Evolutionary conservation across 2,797 vertebrate genomes (phyloP).

Genomic region (Chloroceryle inda): DNA sequence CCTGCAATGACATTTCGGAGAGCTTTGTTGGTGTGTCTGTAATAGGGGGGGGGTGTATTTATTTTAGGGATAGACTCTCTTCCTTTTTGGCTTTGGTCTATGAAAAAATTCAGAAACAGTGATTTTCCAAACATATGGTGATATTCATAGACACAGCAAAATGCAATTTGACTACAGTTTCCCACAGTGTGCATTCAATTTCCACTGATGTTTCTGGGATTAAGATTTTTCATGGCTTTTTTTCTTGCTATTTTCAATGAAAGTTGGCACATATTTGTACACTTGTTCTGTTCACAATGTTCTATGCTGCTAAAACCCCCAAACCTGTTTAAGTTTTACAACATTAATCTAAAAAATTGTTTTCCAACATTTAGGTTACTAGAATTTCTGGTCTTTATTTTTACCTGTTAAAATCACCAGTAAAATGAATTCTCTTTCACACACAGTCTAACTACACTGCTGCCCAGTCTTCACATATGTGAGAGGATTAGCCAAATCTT

Average conservation of each 20-base stretch:
- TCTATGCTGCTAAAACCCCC: not conserved
- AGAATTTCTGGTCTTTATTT: not conserved
- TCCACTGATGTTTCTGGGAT: not conserved
- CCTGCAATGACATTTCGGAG: not conserved
- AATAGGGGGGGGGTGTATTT: not conserved
- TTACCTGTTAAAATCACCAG: not conserved
- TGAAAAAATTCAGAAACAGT: not conserved
- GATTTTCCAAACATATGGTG: not conserved
- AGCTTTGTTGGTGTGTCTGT: not conserved
- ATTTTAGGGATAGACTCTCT: not conserved
- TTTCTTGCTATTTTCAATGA: not conserved
- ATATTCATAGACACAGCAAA: constrained; percentile 31
- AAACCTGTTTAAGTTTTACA: not conserved
- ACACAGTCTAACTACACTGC: not conserved
- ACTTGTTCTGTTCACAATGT: not conserved
- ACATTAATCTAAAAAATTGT: not conserved
- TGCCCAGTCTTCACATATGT: not conserved
- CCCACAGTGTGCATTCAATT: not conserved
- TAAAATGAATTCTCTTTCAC: not conserved
- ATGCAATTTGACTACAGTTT: not conserved
- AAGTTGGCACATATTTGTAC: not conserved
- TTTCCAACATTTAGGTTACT: not conserved
- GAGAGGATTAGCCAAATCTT: not conserved
- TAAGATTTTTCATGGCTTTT: not conserved
- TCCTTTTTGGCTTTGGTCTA: not conserved